Conservation (phyloP, 2,797 vertebrate genomes). For the Hipposideros larvatus region DNA sequence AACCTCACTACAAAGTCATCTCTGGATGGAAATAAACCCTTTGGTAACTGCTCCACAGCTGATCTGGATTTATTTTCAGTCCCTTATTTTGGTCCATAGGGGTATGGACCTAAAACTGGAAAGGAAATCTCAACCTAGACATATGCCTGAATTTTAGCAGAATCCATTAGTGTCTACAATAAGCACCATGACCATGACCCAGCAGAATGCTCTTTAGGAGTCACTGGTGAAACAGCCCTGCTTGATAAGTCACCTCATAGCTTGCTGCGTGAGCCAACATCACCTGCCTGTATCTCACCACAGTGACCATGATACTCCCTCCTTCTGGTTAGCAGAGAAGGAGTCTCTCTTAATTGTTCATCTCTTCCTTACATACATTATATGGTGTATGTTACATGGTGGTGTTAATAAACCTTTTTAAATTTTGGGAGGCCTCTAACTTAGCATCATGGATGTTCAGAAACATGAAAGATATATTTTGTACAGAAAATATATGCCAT, state of each 20-base stretch:
- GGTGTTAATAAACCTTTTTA: background rate
- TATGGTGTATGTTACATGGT: no score
- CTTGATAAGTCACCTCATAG: background rate
- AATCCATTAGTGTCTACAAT: background rate
- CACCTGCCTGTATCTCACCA: background rate
- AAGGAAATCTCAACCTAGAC: background rate
- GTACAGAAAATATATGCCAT: background rate
- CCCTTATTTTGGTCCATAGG: background rate
- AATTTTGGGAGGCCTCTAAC: background rate
- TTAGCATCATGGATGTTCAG: background rate
- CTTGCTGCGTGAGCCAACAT: background rate
- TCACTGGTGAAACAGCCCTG: background rate
- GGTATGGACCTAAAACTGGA: background rate
- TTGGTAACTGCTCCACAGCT: background rate
- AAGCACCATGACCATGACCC: no score
- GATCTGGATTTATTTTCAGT: background rate
- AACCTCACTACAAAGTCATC: background rate
- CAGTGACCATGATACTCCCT: no score
- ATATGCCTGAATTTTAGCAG: background rate
- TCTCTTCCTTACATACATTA: background rate
- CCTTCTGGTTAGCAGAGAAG: background rate
- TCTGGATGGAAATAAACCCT: background rate
- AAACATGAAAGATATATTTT: background rate
- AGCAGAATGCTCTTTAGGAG: background rate
- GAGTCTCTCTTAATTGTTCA: slow-evolving; percentile 1